A percentile compares a stretch with the other conserved stretches of the same genome.
Conservation (phyloP, 2,113 vertebrate genomes). For the Anolis sagrei region DNA sequence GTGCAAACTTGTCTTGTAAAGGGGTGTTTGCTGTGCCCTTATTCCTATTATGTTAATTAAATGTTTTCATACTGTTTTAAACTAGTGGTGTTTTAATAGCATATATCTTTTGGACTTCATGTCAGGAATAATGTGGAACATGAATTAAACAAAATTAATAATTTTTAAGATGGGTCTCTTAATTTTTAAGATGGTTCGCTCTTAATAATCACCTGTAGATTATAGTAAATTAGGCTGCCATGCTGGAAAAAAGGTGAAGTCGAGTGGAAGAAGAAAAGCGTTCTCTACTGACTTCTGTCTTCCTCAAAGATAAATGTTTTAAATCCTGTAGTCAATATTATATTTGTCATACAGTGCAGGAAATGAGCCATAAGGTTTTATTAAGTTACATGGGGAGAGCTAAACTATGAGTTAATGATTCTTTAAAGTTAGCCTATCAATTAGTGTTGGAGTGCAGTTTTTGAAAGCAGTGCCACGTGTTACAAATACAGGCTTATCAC, state of each 20-base stretch:
- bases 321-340: background rate
- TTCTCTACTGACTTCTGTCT: background rate
- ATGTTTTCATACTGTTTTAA: too few species aligned
- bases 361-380: background rate
- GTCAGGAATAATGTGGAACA: too few species aligned
- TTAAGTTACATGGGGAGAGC: background rate
- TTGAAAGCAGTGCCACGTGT: background rate
- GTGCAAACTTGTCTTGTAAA: too few species aligned
- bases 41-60: too few species aligned
- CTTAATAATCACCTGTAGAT: background rate
- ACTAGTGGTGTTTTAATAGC: too few species aligned
- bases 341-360: background rate
- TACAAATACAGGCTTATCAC: background rate
- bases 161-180: too few species aligned
- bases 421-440: conserved; percentile 11
- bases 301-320: background rate
- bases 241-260: background rate
- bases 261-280: background rate
- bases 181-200: too few species aligned
- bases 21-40: too few species aligned
- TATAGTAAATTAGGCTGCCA: background rate
- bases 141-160: too few species aligned
- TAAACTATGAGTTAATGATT: background rate
- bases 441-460: background rate
- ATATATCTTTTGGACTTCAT: too few species aligned